phyloP scores from a whole-genome alignment of 2,888 invertebrate genomes.

The Deilephila porcellus region DNA sequence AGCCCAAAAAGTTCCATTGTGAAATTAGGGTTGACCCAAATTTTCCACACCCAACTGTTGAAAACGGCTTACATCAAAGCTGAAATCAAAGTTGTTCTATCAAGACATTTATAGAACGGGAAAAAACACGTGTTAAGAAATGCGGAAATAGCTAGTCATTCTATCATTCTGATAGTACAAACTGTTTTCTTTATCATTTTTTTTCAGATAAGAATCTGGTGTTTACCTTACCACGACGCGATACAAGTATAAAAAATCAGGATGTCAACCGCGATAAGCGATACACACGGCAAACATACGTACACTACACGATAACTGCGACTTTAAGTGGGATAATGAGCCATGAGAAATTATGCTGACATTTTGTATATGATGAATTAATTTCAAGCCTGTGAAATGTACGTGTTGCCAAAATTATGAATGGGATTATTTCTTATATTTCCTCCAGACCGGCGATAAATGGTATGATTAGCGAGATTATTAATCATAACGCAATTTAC shows the following conservation, averaged over 20 bases:
- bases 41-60: too few species aligned
- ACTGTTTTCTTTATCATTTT: slow-evolving; percentile 61
- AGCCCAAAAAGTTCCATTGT: too few species aligned
- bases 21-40: too few species aligned
- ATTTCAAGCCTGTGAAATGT: slow-evolving; percentile 31
- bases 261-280: slow-evolving; percentile 66
- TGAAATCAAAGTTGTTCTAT: too few species aligned
- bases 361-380: slow-evolving; percentile 35
- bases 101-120: too few species aligned
- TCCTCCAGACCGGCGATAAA: slow-evolving; percentile 35
- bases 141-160: slow-evolving; percentile 48
- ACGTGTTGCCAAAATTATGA: slow-evolving; percentile 44
- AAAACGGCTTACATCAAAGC: too few species aligned
- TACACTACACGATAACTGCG: slow-evolving; percentile 29
- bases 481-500: slow-evolving; percentile 37
- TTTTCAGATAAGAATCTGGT: slow-evolving; percentile 66
- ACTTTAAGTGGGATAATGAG: slow-evolving; percentile 37
- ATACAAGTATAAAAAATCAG: slow-evolving; percentile 73
- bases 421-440: slow-evolving; percentile 40
- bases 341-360: slow-evolving; percentile 34
- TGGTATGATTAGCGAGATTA: slow-evolving; percentile 41
- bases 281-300: slow-evolving; percentile 54
- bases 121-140: slow-evolving; percentile 30
- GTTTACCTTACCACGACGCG: slow-evolving; percentile 68
- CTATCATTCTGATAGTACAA: slow-evolving; percentile 69